These are phyloP conservation scores for Neoaliturus tenellus DNA, from an alignment of 2,888 invertebrate genomes.

Conservation along the genomic window DNA sequence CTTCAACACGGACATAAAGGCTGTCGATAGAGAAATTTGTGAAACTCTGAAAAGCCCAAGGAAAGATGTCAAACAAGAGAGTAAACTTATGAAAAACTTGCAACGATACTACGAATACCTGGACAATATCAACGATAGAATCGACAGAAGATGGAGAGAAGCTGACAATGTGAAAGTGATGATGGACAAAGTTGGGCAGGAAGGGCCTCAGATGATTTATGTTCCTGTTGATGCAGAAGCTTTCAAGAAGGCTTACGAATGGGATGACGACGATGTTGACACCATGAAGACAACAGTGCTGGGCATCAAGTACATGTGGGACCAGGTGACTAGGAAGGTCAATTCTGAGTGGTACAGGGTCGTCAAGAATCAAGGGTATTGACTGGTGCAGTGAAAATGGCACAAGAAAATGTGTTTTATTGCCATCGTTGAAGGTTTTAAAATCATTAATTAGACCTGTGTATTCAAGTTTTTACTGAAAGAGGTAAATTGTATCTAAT, in stretches of 20 bases:
- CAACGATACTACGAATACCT: constrained; percentile 21
- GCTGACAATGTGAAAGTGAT: constrained; percentile 13
- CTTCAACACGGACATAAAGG: constrained; percentile 20
- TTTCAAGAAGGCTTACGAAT: constrained; percentile 17
- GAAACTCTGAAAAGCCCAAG: not conserved
- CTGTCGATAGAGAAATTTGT: not conserved
- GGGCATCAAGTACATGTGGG: constrained; percentile 33
- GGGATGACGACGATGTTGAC: constrained; percentile 34
- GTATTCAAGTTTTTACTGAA: no score
- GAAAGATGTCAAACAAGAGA: not conserved
- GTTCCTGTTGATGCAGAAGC: not conserved
- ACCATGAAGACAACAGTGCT: constrained; percentile 16
- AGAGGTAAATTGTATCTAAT: no score
- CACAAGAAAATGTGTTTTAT: no score
- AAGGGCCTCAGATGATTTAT: constrained; percentile 21
- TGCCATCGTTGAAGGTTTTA: no score
- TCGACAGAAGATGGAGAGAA: constrained; percentile 25
- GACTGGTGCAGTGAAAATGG: no score
- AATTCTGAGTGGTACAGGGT: not conserved
- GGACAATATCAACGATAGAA: constrained; percentile 29
- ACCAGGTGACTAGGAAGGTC: constrained; percentile 4
- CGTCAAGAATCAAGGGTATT: no score
- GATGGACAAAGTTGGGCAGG: not conserved
- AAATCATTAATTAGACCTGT: no score
- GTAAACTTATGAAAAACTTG: constrained; percentile 22